A percentile compares a stretch with the other conserved stretches of the same genome.
Conservation (phyloP, 2,888 invertebrate species). For the Andrena fulva region DNA sequence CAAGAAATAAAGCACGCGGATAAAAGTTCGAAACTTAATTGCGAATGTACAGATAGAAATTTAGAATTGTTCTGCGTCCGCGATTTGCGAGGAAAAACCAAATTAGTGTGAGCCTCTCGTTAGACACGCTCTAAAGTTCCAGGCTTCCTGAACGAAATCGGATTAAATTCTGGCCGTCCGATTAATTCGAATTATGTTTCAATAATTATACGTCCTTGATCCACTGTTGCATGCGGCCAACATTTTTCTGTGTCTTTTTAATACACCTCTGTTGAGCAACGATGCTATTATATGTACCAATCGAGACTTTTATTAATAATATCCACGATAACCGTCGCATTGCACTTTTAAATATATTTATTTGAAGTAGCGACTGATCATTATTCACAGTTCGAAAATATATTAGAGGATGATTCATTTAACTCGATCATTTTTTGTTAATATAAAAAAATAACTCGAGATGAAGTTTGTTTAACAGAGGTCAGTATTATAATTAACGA, state of each 20-base stretch:
- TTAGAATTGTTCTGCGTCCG: constrained; percentile 54
- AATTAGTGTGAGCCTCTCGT: constrained; percentile 57
- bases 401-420: background rate
- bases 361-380: no score
- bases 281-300: no score
- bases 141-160: constrained; percentile 51
- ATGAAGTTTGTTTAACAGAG: no score
- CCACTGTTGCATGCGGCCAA: background rate
- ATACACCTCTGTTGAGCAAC: background rate
- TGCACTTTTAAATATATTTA: background rate
- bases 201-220: constrained; percentile 36
- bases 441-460: no score
- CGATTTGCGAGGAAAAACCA: constrained; percentile 43
- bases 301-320: background rate
- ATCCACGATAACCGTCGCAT: background rate
- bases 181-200: constrained; percentile 49
- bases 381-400: background rate
- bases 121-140: constrained; percentile 68
- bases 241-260: background rate
- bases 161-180: constrained; percentile 45
- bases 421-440: no score
- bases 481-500: no score
- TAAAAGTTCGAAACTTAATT: background rate
- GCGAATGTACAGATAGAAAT: constrained; percentile 20
- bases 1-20: background rate